Base-by-base conservation (phyloP, 2,888 invertebrate species). In the Morpho achilles region DNA sequence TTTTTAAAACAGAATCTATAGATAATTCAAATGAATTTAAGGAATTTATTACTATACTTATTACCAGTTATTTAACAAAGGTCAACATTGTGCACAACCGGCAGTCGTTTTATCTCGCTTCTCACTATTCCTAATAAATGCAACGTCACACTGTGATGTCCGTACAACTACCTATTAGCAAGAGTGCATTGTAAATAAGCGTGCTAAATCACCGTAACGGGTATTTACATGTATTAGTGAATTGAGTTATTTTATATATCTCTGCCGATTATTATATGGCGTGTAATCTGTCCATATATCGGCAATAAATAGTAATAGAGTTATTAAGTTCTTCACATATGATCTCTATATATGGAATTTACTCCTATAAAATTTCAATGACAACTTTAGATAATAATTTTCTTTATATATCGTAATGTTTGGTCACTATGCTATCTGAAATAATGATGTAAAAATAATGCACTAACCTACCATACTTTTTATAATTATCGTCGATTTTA, bases 81-180 rank as follows among this genome's bases (percentile, higher is more conserved):
- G 70, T 71, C 66, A 66, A 75, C 75, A 77, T 76, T 87, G 80
- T 87, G 63, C 63, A 56, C 66, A 68, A 79, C 82, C 86, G 85
- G 82, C 72, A 82, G 80, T 79, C 60, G 68, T 69, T 79, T 86
- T 87, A 87, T 87, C 84, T 79, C 67, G 72, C 69, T 73, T 86
- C 84, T 79, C 68, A 73, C 69, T 74, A 74, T 75, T 84, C 83
- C 82, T 82, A 79, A 80, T 79, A 76, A 87, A 84, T 77, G 76
- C 77, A 77, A 70, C 69, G 69, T 69, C 69, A 74, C 76, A 81
- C 75, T 79, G 79, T 80, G 77, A 69, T 74, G 66, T 65, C 68
- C 64, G 72, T 62, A 72, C 42, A n/a, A 55, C 51, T 32, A 32
- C 32, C 32, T 56, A 64, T 60, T 50, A 60, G 53, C 56, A 53